Conservation (phyloP, 2,888 invertebrate genomes). For the Celastrina argiolus region DNA sequence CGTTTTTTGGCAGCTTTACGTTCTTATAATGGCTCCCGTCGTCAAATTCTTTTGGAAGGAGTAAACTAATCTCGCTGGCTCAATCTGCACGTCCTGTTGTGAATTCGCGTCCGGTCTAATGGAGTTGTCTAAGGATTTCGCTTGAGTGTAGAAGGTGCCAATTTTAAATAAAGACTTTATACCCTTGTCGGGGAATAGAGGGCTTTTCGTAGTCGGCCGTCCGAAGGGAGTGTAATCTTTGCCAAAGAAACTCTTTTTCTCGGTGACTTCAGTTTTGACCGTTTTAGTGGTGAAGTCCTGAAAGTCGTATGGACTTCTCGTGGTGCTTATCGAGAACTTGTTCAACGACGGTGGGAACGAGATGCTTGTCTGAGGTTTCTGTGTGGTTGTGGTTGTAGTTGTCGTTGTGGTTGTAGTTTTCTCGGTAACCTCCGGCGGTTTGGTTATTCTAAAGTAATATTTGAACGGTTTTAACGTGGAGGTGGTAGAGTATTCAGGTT, state of each 20-base stretch:
- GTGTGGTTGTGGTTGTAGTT: conserved; percentile 48
- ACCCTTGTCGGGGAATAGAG: conserved; percentile 56
- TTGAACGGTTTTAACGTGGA: conserved; percentile 48
- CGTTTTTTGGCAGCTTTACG: conserved; percentile 53
- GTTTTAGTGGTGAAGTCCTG: conserved; percentile 62
- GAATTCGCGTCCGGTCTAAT: conserved; percentile 71
- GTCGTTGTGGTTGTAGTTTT: conserved; percentile 35
- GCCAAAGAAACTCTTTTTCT: conserved; percentile 58
- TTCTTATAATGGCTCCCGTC: conserved; percentile 51
- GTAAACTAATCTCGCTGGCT: conserved; percentile 62
- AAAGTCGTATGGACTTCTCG: conserved; percentile 77
- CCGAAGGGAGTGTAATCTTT: conserved; percentile 61
- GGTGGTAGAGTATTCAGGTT: conserved; percentile 33
- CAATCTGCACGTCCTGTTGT: conserved; percentile 65
- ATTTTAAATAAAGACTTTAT: conserved; percentile 64
- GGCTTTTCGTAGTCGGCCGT: conserved; percentile 75
- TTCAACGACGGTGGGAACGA: conserved; percentile 44
- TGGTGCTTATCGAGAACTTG: conserved; percentile 69
- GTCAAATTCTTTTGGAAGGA: conserved; percentile 68
- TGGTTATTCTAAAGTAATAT: conserved; percentile 36
- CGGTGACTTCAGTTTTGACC: conserved; percentile 40
- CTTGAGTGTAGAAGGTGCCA: conserved; percentile 67
- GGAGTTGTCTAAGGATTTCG: conserved; percentile 66
- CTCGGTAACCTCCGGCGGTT: not conserved
- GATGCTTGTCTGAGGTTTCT: conserved; percentile 40